Base-by-base conservation (phyloP, 1,140 invertebrate species). In the Formica exsecta region DNA sequence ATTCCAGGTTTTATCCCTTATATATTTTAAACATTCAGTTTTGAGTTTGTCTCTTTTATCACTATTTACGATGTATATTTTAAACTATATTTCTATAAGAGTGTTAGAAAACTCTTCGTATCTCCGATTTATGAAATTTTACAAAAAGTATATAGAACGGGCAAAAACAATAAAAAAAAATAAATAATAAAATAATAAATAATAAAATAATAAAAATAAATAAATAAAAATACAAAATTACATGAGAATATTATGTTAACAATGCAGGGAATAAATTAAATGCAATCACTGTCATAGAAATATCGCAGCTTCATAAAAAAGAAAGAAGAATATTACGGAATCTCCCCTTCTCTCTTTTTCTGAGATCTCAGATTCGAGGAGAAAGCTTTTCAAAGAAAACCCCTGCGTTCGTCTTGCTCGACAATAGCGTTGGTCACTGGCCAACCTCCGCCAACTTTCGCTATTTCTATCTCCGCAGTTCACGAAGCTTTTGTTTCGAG, bases 401-500 rank as follows among this genome's bases (percentile, higher is more conserved):
- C 16, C 9, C 32, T 70, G 19, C 77, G 4, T 29, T 54, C 62
- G 65, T 80, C 77, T 80, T 80, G 54, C 38, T 13, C 54, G 54
- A 83, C 79, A 81, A 81, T 81, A 44, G 66, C 79, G n/a, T 22
- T 70, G 68, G 66, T 73, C 79, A 83, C 68, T n/a, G 51, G 41
- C 13, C 38, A 66, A 68, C 38, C 51, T 61, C 76, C 64, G 44
- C 64, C 54, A 44, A 73, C 51, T 13, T 66, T 25, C 38, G 68
- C 79, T 83, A 74, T 74, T 83, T 83, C 81, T 85, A 57, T 54
- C 57, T 62, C 62, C n/a, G 71, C 70, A 57, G 25, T 81, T 89
- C 73, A 36, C 74, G 65, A 9, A 76, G 76, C 88, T 77, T 89
- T 89, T 89, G 84, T 89, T 86, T 88, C 66, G 57, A 75, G 51